Evolutionary conservation across 1,140 invertebrate genomes (phyloP).

Genomic region (Cotesia typhae): DNA sequence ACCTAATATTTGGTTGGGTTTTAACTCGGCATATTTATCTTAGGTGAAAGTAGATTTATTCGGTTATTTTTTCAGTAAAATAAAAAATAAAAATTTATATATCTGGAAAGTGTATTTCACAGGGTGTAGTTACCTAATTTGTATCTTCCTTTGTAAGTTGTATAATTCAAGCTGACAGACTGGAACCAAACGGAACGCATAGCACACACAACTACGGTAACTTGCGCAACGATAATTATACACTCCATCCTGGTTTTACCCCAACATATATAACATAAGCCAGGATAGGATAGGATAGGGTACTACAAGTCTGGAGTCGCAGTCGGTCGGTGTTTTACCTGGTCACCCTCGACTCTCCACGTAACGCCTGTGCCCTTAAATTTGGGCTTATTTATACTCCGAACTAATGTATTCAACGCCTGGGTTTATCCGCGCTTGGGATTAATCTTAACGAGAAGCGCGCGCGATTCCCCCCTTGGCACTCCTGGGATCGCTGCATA

Average conservation of each 20-base stretch:
- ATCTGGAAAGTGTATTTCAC: slow-evolving; percentile 6
- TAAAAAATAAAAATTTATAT: background rate
- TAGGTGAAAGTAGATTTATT: too few relatives aligned
- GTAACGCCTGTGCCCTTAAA: slow-evolving; percentile 56
- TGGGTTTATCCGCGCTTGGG: slow-evolving; percentile 43
- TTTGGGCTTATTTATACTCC: slow-evolving; percentile 64
- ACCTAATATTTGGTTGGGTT: too few relatives aligned
- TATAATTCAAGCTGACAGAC: slow-evolving; percentile 66
- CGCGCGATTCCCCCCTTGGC: background rate
- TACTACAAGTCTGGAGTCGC: background rate
- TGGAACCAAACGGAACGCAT: slow-evolving; percentile 62
- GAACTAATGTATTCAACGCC: slow-evolving; percentile 58
- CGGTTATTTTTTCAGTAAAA: too few relatives aligned
- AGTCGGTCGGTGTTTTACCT: slow-evolving; percentile 42
- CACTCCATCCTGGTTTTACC: slow-evolving; percentile 57
- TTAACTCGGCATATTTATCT: too few relatives aligned
- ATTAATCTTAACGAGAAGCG: slow-evolving; percentile 44
- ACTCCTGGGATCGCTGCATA: too few relatives aligned
- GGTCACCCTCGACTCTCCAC: slow-evolving; percentile 46
- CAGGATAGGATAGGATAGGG: too few relatives aligned
- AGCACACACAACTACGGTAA: slow-evolving; percentile 52
- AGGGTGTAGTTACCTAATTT: slow-evolving; percentile 56
- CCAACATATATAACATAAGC: slow-evolving; percentile 20
- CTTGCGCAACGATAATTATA: slow-evolving; percentile 66
- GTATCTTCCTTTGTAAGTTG: slow-evolving; percentile 65